These are phyloP conservation scores for Congeria kusceri DNA, from an alignment of 2,888 invertebrate species.

Conservation along the genomic window DNA sequence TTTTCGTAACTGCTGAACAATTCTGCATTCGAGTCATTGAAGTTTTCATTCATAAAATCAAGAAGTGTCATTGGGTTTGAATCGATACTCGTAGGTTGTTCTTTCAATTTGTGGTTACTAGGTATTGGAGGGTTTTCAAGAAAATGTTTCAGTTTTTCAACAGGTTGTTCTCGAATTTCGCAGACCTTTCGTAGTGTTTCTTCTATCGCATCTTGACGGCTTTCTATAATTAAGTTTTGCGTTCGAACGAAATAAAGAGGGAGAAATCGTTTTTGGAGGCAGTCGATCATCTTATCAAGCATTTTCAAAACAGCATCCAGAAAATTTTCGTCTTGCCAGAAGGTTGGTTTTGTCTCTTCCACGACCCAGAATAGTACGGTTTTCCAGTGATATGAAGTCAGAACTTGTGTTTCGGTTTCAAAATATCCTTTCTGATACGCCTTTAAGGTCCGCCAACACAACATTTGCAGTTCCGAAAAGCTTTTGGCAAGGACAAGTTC, in stretches of 20 bases:
- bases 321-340: constrained; percentile 36
- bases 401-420: neutral
- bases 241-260: constrained; percentile 40
- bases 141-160: neutral
- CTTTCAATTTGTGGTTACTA: too few species aligned
- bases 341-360: constrained; percentile 33
- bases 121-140: constrained; percentile 3
- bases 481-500: neutral
- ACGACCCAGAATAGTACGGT: constrained; percentile 63
- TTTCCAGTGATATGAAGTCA: constrained; percentile 59
- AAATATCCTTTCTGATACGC: constrained; percentile 1
- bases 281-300: constrained; percentile 16
- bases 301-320: constrained; percentile 26
- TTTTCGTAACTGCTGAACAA: too few species aligned
- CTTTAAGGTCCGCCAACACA: neutral
- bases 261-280: constrained; percentile 9
- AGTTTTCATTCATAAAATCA: too few species aligned
- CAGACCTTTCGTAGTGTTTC: neutral
- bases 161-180: neutral
- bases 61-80: too few species aligned
- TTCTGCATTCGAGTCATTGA: too few species aligned
- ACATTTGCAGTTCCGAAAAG: neutral
- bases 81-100: too few species aligned
- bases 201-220: constrained; percentile 3
- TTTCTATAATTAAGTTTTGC: constrained; percentile 42